Percentiles rank a stretch among this genome's conserved stretches.
These are phyloP conservation scores for Yoshiicerus persimilis DNA, from an alignment of 1,140 invertebrate species.

Conservation along the genomic window DNA sequence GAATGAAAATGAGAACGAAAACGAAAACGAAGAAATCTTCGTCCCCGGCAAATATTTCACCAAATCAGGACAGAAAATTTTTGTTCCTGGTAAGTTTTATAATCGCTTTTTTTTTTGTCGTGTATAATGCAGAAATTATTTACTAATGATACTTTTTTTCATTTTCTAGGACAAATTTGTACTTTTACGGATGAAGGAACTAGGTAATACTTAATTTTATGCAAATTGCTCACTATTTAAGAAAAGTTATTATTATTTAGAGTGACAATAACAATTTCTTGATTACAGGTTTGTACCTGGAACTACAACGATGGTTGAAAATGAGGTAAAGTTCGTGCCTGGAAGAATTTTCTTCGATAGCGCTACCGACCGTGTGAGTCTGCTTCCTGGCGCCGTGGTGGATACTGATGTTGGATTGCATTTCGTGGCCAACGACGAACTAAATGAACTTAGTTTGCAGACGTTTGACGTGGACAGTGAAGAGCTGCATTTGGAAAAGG, in stretches of 20 bases:
- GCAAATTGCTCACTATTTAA: no score
- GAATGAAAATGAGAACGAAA: not conserved
- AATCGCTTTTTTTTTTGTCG: no score
- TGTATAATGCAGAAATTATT: no score
- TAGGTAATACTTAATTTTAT: no score
- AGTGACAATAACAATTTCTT: no score
- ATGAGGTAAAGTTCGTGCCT: conserved; percentile 63
- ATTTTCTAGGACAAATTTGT: no score
- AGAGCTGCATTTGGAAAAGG: conserved; percentile 53
- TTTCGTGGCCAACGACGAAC: conserved; percentile 66
- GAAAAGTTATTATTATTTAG: no score
- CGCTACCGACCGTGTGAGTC: conserved; percentile 57
- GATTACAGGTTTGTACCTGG: conserved; percentile 66
- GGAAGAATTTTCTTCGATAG: conserved; percentile 61
- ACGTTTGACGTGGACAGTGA: conserved; percentile 71
- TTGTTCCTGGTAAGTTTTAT: no score
- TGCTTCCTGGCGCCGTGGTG: conserved; percentile 71
- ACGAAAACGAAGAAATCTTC: not conserved
- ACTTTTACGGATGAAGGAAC: no score
- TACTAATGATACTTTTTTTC: no score
- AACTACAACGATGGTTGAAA: conserved; percentile 32
- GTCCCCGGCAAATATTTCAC: not conserved
- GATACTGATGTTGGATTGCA: conserved; percentile 68
- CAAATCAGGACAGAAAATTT: no score
- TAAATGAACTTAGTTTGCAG: conserved; percentile 67